Evolutionary conservation across 2,888 invertebrate genomes (phyloP), one percentile per base, ranked within the genome.

Genomic region (Chymomyza procnemis): DNA sequence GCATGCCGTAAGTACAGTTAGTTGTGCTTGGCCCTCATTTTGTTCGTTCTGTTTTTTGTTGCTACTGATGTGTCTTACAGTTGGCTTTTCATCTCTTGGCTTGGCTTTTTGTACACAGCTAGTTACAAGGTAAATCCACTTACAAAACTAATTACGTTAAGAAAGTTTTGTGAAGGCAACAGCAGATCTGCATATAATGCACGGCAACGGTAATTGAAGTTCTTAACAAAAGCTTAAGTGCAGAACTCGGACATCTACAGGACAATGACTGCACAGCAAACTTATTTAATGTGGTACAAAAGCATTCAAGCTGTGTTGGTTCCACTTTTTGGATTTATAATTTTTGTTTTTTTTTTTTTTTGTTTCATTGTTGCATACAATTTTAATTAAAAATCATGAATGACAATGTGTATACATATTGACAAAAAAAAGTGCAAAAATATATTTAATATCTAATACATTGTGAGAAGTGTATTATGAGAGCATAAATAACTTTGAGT

Each of bases 131-230:
- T 67, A 73, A 70, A 70, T 70, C 70, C 70, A 66, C 68, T 73
- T 73, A 70, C 67, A 57, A 73, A 70, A 70, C 73, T 73, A 73
- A 73, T 70, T 73, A 73, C 64, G 65, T 66, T 61, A 67, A 64
- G 58, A 61, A 66, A 61, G 46, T 60, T 26, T 41, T 41, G 57
- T 41, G 12, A 58, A 56, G 21, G 54, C 26, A 52, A 8, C 52
- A n/a, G 19, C 54, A 54, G 54, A 54, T 54, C 54, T 54, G 19
- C 14, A 54, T 54, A 54, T 21, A 21, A 54, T 54, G 30, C 30
- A 30, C 47, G 52, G 41, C 16, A 54, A 50, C 41, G 30, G 58
- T 64, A 64, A 58, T 64, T 64, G 64, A 64, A 64, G 50, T 64
- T 57, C 54, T 58, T 48, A 30, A 64, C 64, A 64, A 57, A 58